Conservation (phyloP, 2,888 invertebrate species). For the Craniophora ligustri region DNA sequence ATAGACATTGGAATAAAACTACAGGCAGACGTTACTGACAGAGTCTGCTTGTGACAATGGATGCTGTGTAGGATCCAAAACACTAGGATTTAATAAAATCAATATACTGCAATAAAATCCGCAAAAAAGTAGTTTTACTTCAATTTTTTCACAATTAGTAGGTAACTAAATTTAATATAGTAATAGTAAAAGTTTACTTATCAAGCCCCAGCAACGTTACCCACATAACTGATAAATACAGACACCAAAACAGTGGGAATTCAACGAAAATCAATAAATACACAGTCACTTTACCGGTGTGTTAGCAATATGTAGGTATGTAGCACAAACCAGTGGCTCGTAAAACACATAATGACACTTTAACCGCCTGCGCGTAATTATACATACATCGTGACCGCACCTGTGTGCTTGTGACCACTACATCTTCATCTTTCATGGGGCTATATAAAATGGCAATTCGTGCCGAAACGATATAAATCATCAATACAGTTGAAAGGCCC, state of each 20-base stretch:
- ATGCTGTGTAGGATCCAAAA: no score
- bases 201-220: slow-evolving; percentile 6
- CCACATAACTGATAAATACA: slow-evolving; percentile 25
- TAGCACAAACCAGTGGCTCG: slow-evolving; percentile 9
- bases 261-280: slow-evolving; percentile 28
- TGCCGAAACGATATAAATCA: neutral
- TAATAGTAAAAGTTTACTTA: slow-evolving; percentile 28
- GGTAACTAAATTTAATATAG: no score
- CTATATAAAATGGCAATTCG: no score
- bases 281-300: slow-evolving; percentile 9
- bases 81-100: no score
- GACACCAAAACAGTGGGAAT: slow-evolving; percentile 2
- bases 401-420: neutral
- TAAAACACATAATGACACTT: slow-evolving; percentile 6
- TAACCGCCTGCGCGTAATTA: slow-evolving; percentile 4
- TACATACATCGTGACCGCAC: neutral
- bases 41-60: no score
- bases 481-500: no score
- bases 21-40: no score
- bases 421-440: neutral
- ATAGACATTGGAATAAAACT: no score
- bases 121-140: no score
- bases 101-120: no score
- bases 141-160: no score
- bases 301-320: slow-evolving; percentile 16